Evolutionary conservation across 2,113 vertebrate genomes (phyloP), one percentile per base, ranked within the genome.

Genomic region (Hippolais icterina): DNA sequence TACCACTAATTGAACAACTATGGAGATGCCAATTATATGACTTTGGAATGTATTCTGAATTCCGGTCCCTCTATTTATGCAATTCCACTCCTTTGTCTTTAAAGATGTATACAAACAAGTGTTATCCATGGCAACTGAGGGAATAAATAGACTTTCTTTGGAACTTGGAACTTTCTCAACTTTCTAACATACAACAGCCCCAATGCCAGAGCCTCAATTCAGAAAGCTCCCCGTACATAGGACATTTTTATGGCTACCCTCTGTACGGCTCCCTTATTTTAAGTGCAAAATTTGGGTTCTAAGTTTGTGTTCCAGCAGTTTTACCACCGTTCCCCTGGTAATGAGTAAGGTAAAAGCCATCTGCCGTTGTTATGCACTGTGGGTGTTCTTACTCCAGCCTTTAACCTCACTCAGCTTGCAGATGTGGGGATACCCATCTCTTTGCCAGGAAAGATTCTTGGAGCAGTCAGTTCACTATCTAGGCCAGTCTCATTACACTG

Each of bases 111-210:
- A 71, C 77, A 93, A 88, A 19, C 71, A 83, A 82, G 53, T 35
- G 49, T 53, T 94, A 71, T 59, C 83, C 79, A 86, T 83, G 68
- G 68, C n/a, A 92, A 92, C 60, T 56, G 74, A 64, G 15, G 21
- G 60, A 95, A 87, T 56, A 96, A 96, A 94, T 86, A 92, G 46
- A 50, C 23, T 84, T 90, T 81, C 41, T 56, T 39, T 86, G 39
- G 37, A 95, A 57, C 63, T 53, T 28, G 27, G 57, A 87, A 33
- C 35, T 89, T 92, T 82, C n/a, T 81, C 33, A 59, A 8, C 33
- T 85, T 35, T 71, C 21, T 75, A 75, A 52, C 29, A 15, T 35
- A 27, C 6, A 63, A 44, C 72, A 78, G 15, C 28, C 19, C 22
- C 19, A 49, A 3, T 74, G 64, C 31, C 61, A 46, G 28, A 92